Evolutionary conservation across 2,113 vertebrate genomes (phyloP).

Genomic region (Cyanocitta stelleri): DNA sequence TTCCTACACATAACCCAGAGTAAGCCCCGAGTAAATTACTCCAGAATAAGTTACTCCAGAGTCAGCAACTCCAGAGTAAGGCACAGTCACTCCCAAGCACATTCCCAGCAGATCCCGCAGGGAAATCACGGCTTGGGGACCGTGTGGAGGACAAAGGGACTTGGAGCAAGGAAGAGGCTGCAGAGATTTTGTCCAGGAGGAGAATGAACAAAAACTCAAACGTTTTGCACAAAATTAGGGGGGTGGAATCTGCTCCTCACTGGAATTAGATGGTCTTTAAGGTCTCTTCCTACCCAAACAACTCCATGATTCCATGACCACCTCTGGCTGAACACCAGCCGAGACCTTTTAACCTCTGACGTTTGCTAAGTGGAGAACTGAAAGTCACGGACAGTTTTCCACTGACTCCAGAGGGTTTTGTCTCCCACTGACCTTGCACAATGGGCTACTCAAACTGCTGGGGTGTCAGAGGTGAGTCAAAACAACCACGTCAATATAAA

Average conservation of each 20-base stretch:
- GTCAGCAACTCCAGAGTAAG: background rate
- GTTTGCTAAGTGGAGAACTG: background rate
- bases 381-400: background rate
- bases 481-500: fast-evolving
- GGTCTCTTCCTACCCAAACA: background rate
- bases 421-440: background rate
- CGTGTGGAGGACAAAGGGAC: background rate
- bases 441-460: background rate
- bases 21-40: background rate
- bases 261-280: background rate
- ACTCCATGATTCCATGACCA: background rate
- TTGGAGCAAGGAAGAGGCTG: background rate
- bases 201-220: background rate
- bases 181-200: background rate
- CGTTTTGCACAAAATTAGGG: background rate
- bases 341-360: background rate
- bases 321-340: fast-evolving
- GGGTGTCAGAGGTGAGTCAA: background rate
- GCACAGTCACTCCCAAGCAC: background rate
- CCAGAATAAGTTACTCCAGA: background rate
- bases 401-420: background rate
- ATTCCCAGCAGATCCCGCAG: background rate
- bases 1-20: background rate
- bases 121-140: background rate
- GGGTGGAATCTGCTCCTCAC: background rate